Evolutionary conservation across 1,140 invertebrate species (phyloP).

Genomic region (Sesamia nonagrioides): DNA sequence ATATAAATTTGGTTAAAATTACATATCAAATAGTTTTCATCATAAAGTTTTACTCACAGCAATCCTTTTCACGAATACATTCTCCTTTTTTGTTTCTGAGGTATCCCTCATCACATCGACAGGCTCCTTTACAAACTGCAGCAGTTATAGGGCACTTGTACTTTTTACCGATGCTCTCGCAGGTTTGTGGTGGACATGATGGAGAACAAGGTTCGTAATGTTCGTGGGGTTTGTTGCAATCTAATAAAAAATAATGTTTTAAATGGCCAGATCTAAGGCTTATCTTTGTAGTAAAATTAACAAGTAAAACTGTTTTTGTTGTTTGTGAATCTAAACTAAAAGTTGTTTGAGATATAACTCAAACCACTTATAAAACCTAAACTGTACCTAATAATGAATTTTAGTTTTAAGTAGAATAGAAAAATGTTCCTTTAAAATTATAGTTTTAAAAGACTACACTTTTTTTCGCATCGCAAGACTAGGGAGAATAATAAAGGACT

Average conservation of each 20-base stretch:
- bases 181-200: constrained; percentile 58
- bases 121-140: constrained; percentile 51
- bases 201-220: constrained; percentile 54
- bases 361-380: too few species aligned
- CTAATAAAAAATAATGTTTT: not conserved
- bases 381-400: too few species aligned
- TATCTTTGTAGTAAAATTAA: not conserved
- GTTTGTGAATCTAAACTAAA: too few species aligned
- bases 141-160: constrained; percentile 46
- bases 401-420: too few species aligned
- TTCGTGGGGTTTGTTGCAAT: constrained; percentile 54
- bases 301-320: too few species aligned
- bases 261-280: not conserved
- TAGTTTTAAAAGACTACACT: too few species aligned
- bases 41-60: constrained; percentile 55
- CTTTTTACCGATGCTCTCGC: constrained; percentile 58
- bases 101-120: constrained; percentile 60
- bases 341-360: too few species aligned
- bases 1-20: too few species aligned
- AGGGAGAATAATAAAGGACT: too few species aligned
- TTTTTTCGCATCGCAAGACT: too few species aligned
- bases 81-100: constrained; percentile 61
- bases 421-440: too few species aligned
- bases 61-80: constrained; percentile 60
- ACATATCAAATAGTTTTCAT: too few species aligned